Base-by-base conservation (phyloP, 2,888 invertebrate species). In the Cordilura impudica region DNA sequence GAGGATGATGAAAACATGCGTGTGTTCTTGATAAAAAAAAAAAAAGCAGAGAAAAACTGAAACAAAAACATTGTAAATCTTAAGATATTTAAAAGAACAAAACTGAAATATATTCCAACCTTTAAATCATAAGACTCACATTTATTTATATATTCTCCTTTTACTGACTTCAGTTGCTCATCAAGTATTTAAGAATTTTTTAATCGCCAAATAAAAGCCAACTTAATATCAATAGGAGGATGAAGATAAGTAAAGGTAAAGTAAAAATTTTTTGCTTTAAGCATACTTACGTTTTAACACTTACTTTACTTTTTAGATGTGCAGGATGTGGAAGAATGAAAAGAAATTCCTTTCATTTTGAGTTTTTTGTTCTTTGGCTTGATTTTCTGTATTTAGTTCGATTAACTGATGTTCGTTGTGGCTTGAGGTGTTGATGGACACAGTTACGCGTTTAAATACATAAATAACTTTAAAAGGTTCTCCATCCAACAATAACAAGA, bases 351-450 rank as follows among this genome's bases (percentile, higher is more conserved):
- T 54, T 39, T 49, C 67, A 14, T n/a, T 26, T 54, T 58, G n/a
- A n/a, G n/a, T n/a, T n/a, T n/a, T n/a, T n/a, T n/a, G n/a, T n/a
- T n/a, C n/a, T n/a, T n/a, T n/a, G n/a, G n/a, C n/a, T n/a, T n/a
- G n/a, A n/a, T n/a, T 54, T 61, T 23, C 47, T 63, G 31, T 60
- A 45, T 54, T 70, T 53, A 10, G 29, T 63, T 63, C 71, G 67
- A 79, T 75, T 79, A 72, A 75, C 43, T 21, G 43, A 71, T 72
- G 61, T 71, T 79, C 39, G 56, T 67, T 72, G 49, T 58, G 47
- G 71, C 79, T 75, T 56, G 56, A 75, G 79, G 79, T 79, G 79
- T 79, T 79, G 79, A 79, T 75, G 75, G 79, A 75, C 79, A 79
- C 75, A 72, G 75, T 79, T 79, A 72, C 75, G 79, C 79, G 75